These are phyloP conservation scores for Thermophis baileyi DNA, from an alignment of 2,113 vertebrate genomes.

Conservation along the genomic window DNA sequence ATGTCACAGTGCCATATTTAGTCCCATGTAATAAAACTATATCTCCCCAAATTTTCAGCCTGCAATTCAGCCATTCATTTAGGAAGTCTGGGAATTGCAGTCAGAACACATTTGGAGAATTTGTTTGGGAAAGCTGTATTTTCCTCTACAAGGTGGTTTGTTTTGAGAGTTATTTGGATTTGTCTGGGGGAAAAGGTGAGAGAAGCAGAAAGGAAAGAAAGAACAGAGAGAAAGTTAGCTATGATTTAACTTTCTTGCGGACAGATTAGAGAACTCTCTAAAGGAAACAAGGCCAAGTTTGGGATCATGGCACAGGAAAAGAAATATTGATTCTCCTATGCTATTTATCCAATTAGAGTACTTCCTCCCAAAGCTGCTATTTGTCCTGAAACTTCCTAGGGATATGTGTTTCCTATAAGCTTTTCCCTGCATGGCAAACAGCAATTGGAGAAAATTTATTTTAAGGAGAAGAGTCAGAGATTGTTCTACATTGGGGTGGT, in stretches of 20 bases:
- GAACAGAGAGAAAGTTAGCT: not conserved
- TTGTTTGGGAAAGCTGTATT: not conserved
- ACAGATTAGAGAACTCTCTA: not conserved
- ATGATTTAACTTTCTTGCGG: not conserved
- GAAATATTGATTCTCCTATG: not conserved
- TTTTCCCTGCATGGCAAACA: not conserved
- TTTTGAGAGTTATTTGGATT: not conserved
- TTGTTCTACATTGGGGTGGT: not conserved
- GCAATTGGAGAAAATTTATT: not conserved
- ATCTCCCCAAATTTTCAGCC: not conserved
- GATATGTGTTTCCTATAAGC: not conserved
- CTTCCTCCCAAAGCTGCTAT: not conserved
- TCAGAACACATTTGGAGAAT: not conserved
- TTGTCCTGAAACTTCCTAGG: not conserved
- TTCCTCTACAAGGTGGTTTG: not conserved
- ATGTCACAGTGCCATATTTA: not conserved
- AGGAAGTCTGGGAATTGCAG: not conserved
- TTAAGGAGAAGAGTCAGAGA: not conserved
- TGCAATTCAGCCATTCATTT: not conserved
- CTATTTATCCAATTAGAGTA: not conserved
- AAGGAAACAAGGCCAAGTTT: not conserved
- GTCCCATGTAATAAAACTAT: not conserved
- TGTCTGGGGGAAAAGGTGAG: not conserved
- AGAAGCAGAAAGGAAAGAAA: accelerated
- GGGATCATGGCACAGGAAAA: not conserved